phyloP scores from a whole-genome alignment of 2,113 vertebrate species.

The Ciconia stormi region DNA sequence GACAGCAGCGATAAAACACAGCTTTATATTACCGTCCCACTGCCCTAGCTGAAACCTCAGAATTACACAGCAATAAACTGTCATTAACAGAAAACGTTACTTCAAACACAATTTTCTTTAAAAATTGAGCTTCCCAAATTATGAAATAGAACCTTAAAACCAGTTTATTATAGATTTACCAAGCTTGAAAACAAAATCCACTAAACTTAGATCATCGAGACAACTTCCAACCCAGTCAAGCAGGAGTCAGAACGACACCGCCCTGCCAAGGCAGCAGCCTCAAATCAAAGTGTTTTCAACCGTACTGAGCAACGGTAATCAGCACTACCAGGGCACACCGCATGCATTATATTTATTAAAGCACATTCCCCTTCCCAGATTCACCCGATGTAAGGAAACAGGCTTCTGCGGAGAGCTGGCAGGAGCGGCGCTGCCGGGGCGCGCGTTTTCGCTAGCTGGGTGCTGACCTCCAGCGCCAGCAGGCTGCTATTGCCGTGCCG shows the following conservation, averaged over 20 bases:
- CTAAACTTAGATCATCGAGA: background rate
- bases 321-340: background rate
- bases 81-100: background rate
- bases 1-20: background rate
- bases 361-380: background rate
- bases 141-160: background rate
- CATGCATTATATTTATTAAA: rapidly evolving
- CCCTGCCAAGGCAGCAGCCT: rapidly evolving
- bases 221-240: background rate
- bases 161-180: background rate
- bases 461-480: slow-evolving; percentile 9
- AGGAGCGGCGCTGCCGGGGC: rapidly evolving
- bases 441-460: background rate
- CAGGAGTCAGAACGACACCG: rapidly evolving
- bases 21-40: background rate
- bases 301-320: rapidly evolving
- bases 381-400: rapidly evolving
- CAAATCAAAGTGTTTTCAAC: background rate
- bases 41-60: background rate
- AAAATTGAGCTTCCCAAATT: background rate
- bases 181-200: background rate
- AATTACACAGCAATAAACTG: background rate
- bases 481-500: background rate
- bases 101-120: background rate
- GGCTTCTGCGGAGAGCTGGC: rapidly evolving